A percentile compares a stretch with the other conserved stretches of the same genome.
phyloP scores from a whole-genome alignment of 2,113 vertebrate genomes.

The Nipponia nippon region DNA sequence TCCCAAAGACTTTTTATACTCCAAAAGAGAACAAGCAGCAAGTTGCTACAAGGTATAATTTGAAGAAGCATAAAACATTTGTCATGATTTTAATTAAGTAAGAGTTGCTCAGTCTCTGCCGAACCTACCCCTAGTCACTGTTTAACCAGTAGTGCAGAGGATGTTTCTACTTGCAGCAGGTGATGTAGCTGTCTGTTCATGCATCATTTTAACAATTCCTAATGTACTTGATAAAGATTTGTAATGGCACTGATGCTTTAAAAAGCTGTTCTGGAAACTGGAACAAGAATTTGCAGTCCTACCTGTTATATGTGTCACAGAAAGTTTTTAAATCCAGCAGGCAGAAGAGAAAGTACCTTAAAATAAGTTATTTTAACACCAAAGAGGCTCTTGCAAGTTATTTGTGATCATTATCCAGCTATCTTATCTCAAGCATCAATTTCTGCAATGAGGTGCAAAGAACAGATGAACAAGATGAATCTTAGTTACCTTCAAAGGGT shows the following conservation, averaged over 20 bases:
- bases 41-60: background rate
- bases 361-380: conserved; percentile 12
- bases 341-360: background rate
- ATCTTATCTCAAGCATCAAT: conserved; percentile 58
- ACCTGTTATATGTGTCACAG: background rate
- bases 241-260: background rate
- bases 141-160: background rate
- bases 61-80: background rate
- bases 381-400: conserved; percentile 5
- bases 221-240: background rate
- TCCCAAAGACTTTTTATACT: background rate
- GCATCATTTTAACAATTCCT: background rate
- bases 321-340: background rate
- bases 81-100: background rate
- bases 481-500: conserved; percentile 56
- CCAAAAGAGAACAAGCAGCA: background rate
- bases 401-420: conserved; percentile 54
- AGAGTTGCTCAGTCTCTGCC: background rate
- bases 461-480: conserved; percentile 50
- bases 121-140: background rate
- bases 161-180: background rate
- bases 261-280: background rate
- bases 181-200: background rate
- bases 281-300: background rate
- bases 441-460: conserved; percentile 46